phyloP scores from a whole-genome alignment of 2,888 invertebrate genomes.

The Xanthia togata region DNA sequence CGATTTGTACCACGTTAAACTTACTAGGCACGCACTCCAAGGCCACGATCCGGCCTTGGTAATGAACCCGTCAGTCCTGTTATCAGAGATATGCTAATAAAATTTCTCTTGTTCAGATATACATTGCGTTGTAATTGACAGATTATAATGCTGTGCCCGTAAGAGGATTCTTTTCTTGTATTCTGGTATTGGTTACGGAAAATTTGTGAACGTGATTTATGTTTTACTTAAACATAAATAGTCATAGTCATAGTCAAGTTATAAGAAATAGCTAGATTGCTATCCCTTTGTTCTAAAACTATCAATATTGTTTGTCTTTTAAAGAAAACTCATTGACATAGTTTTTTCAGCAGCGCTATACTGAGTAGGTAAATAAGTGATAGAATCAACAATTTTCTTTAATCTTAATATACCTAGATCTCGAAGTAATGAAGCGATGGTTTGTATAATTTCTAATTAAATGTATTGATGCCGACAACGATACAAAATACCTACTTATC shows the following conservation, averaged over 20 bases:
- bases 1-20: not conserved
- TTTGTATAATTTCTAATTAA: not conserved
- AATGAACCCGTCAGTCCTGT: conserved; percentile 40
- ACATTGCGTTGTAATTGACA: conserved; percentile 44
- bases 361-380: not conserved
- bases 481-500: not conserved
- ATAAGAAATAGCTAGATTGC: not conserved
- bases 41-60: conserved; percentile 46
- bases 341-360: not conserved
- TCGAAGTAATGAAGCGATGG: not conserved
- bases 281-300: not conserved
- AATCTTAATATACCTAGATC: not conserved
- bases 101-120: conserved; percentile 62
- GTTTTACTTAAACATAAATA: not conserved
- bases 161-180: conserved; percentile 5
- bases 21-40: conserved; percentile 24
- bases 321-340: not conserved
- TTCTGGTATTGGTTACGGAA: not conserved
- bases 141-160: conserved; percentile 16
- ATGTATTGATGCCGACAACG: not conserved
- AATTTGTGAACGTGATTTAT: not conserved
- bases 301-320: not conserved
- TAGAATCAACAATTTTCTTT: not conserved
- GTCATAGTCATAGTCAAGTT: too few relatives aligned
- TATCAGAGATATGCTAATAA: conserved; percentile 60